phyloP scores from a whole-genome alignment of 2,113 vertebrate genomes.

The Argyrosomus japonicus region DNA sequence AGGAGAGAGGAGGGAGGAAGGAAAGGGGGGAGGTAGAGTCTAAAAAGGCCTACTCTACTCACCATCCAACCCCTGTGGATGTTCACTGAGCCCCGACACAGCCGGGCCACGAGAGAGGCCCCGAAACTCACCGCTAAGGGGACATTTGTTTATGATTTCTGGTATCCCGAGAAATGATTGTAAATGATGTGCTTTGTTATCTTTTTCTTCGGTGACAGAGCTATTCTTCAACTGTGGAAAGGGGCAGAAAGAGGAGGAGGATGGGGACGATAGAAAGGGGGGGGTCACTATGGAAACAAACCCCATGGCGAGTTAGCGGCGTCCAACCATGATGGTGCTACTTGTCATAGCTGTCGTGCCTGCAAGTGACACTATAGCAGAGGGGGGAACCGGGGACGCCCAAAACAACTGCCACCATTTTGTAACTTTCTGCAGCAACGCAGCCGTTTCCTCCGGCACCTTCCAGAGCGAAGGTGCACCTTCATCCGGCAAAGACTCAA shows the following conservation, averaged over 20 bases:
- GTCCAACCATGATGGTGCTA: conserved; percentile 79
- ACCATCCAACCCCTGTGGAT: conserved; percentile 73
- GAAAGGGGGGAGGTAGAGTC: conserved; percentile 49
- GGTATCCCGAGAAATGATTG: conserved; percentile 57
- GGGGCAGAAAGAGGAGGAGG: no score
- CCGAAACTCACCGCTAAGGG: not conserved
- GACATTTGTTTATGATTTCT: conserved; percentile 30
- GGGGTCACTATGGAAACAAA: conserved; percentile 80
- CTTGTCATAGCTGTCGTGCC: conserved; percentile 75
- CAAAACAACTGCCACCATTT: conserved; percentile 1
- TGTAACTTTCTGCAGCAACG: conserved; percentile 32
- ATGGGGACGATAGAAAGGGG: not conserved
- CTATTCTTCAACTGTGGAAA: conserved; percentile 69
- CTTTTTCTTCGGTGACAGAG: conserved; percentile 72
- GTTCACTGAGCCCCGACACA: conserved; percentile 69
- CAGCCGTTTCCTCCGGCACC: conserved; percentile 3
- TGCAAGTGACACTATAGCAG: conserved; percentile 73
- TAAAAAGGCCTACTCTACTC: conserved; percentile 74
- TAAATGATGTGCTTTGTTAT: conserved; percentile 74
- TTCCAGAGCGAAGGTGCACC: no score
- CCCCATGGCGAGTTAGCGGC: conserved; percentile 80
- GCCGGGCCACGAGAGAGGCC: conserved; percentile 31
- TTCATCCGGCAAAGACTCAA: no score
- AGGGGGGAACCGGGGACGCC: conserved; percentile 37
- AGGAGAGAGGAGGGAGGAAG: not conserved